Base-by-base conservation (phyloP, 2,888 invertebrate species). In the Macrosoma leucophasiata region DNA sequence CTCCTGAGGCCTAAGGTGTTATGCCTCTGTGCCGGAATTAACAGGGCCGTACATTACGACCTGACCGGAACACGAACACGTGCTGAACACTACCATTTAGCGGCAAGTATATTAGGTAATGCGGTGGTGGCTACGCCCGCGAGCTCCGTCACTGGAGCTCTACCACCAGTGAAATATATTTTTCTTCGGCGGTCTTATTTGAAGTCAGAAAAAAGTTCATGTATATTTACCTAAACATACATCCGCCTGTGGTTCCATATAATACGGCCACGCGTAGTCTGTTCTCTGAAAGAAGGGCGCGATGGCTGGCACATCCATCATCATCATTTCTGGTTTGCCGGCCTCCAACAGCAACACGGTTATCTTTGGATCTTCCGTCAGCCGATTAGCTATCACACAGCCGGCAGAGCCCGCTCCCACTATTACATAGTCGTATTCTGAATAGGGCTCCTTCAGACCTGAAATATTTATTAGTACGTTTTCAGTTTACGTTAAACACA, bases 281-380 rank as follows among this genome's bases (percentile, higher is more conserved):
- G 88, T 87, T 29, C 84, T 62, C 50, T 89, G 89, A 39, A 88
- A 85, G 53, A 72, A 86, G 1, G 86, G 81, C 1, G 86, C 85
- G 1, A 88, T 60, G 0, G 78, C 62, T 0, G 89, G 88, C 1
- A 87, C 54, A 39, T 88, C 87, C 1, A 86, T 86, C 3, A 85
- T 44, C 1, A 86, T 36, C 48, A 58, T 64, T 47, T 77, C 76
- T 3, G 72, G 65, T 29, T 56, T 62, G 1, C 76, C 76, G 0
- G 88, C 88, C 63, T 91, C 91, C 15, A 91, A 48, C 0, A 91
- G 58, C 1, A 91, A 68, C 0, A 91, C 84, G 4, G 77, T 87
- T 13, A 85, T 82, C 50, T 88, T 43, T 0, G 70, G 66, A 43
- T 77, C 62, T 46, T 85, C 85, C 1, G 82, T 62, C 3, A 86